Base-by-base conservation (phyloP, 2,797 vertebrate species). In the Allenopithecus nigroviridis region DNA sequence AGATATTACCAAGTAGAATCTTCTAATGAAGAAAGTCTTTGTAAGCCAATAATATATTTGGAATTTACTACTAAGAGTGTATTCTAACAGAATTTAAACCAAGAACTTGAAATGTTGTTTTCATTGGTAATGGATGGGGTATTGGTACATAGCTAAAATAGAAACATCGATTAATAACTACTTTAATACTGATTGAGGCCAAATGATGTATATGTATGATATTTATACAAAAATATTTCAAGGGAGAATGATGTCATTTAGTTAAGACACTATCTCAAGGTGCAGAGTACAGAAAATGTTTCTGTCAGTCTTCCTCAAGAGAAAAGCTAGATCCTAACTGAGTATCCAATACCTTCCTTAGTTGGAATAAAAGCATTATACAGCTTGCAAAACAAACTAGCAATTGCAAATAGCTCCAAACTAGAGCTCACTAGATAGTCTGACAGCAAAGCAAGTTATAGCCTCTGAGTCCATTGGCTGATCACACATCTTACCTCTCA, bases 11-110 rank as follows among this genome's bases (percentile, higher is more conserved):
- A 93, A 17, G 26, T 87, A 95, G 13, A 83, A 14, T 43, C 30
- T 91, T 93, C 33, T 93, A 95, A 96, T 64, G 55, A 96, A 97
- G 5, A 84, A 93, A 46, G 12, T 96, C 1, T 81, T 94, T 81
- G 21, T 24, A 93, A 91, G 21, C 48, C n/a, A 97, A 79, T 78
- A 72, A 76, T 30, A 70, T 36, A 81, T 36, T 21, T 89, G 59
- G 26, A 93, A 95, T 78, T 93, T 83, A 75, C 24, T 87, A 55
- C 53, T 41, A 68, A 89, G 85, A 89, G 72, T 55, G 8, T 39
- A 95, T 89, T 95, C 13, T 74, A 94, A 91, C 78, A 72, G 26
- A 76, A 89, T 86, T 84, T 86, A 76, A 90, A 79, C 0, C 22
- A 84, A 89, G 24, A 96, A 91, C 87, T 92, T 59, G 5, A 94